Conservation (phyloP, 2,888 invertebrate species). For the Nowickia ferox region DNA sequence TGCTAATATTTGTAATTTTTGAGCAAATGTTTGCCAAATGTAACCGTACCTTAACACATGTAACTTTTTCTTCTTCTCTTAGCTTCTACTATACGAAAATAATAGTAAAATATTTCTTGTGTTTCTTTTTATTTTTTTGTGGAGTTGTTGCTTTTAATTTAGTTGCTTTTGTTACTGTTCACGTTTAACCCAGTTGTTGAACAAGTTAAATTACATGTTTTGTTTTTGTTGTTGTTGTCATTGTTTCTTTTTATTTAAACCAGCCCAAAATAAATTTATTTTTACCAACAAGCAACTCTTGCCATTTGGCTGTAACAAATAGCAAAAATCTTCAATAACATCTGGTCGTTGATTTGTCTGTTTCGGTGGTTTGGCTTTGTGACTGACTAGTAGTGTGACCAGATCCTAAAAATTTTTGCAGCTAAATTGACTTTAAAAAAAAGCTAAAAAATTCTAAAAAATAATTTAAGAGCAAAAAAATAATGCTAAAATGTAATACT, state of each 20-base stretch:
- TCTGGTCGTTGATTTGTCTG: neutral
- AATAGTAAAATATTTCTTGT: constrained; percentile 10
- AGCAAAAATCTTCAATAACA: neutral
- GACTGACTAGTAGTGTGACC: no score
- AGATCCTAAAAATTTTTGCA: no score
- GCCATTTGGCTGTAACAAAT: constrained; percentile 48
- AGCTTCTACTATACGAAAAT: neutral
- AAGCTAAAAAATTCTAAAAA: no score
- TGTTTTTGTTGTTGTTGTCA: constrained; percentile 39
- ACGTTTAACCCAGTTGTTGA: constrained; percentile 71
- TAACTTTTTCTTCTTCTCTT: neutral
- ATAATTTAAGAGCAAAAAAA: no score
- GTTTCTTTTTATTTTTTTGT: constrained; percentile 16
- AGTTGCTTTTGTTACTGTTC: constrained; percentile 38
- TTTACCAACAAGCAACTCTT: constrained; percentile 46
- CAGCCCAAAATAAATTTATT: constrained; percentile 54
- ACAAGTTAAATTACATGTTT: constrained; percentile 58
- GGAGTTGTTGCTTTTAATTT: constrained; percentile 44
- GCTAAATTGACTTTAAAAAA: no score
- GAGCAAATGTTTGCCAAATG: no score
- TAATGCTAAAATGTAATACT: no score
- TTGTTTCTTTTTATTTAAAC: constrained; percentile 42
- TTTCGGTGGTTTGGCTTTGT: neutral
- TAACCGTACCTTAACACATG: no score
- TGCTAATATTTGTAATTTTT: no score